Evolutionary conservation across 2,113 vertebrate genomes (phyloP).

Genomic region (Dipodomys stephensi): DNA sequence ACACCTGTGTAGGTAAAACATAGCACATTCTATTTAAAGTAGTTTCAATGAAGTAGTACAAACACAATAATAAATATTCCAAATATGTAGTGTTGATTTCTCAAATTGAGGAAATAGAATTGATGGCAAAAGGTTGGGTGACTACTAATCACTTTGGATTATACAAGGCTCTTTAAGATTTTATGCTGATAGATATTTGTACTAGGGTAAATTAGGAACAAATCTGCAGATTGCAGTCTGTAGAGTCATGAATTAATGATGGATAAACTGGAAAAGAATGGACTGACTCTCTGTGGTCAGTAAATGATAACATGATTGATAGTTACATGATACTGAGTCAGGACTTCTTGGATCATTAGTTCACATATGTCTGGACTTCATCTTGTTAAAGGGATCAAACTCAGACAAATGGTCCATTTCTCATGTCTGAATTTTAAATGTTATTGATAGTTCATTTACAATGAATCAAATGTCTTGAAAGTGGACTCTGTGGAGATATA

Average conservation of each 20-base stretch:
- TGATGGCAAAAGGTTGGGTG: neutral
- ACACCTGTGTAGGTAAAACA: neutral
- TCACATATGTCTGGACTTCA: neutral
- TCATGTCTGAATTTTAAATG: conserved; percentile 47
- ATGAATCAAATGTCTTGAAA: conserved; percentile 41
- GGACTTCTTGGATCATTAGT: conserved; percentile 4
- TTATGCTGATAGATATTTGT: neutral
- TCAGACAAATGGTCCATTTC: conserved; percentile 11
- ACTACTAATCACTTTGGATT: neutral
- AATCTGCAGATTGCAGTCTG: neutral
- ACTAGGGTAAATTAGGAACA: neutral
- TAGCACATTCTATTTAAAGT: neutral
- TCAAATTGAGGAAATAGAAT: conserved; percentile 1
- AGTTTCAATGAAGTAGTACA: neutral
- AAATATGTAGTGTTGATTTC: neutral
- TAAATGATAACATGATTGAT: conserved; percentile 35
- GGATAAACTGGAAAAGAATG: neutral
- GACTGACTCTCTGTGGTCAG: neutral
- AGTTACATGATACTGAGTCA: neutral
- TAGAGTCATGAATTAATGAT: conserved; percentile 11
- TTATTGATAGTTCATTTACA: neutral
- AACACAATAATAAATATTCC: neutral
- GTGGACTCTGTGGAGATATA: neutral
- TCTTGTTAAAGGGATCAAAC: neutral
- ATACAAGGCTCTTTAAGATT: neutral